Conservation (phyloP, 2,888 invertebrate genomes). For the Melangyna quadrimaculata region DNA sequence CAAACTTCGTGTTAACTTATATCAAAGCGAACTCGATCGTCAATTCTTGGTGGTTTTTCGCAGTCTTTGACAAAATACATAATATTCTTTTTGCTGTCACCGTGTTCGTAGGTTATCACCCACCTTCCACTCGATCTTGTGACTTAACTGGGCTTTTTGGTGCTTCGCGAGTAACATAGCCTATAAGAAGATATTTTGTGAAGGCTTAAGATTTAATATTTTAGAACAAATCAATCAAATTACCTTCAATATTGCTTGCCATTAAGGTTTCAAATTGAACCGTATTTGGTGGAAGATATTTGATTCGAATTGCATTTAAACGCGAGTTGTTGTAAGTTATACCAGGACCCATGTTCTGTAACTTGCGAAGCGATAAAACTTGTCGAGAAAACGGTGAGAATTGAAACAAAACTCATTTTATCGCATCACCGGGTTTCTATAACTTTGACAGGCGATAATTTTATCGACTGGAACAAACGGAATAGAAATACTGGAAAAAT, state of each 20-base stretch:
- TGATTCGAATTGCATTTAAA: slow-evolving; percentile 95
- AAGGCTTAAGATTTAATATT: neutral
- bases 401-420: too few relatives aligned
- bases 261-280: slow-evolving; percentile 93
- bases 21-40: slow-evolving; percentile 94
- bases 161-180: slow-evolving; percentile 81
- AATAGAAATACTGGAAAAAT: too few relatives aligned
- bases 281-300: slow-evolving; percentile 90
- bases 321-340: slow-evolving; percentile 89
- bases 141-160: slow-evolving; percentile 83
- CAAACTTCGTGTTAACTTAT: too few relatives aligned
- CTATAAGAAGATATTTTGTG: slow-evolving; percentile 66
- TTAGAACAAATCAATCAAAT: neutral
- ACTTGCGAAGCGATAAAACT: too few relatives aligned
- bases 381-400: too few relatives aligned
- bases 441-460: too few relatives aligned
- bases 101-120: slow-evolving; percentile 88
- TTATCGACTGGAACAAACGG: too few relatives aligned
- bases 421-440: too few relatives aligned
- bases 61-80: slow-evolving; percentile 93
- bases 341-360: too few relatives aligned
- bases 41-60: slow-evolving; percentile 91
- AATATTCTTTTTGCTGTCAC: slow-evolving; percentile 91
- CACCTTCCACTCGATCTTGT: slow-evolving; percentile 84
- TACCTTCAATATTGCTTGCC: slow-evolving; percentile 88